Base-by-base conservation (phyloP, 2,113 vertebrate species). In the Erpornis zantholeuca region DNA sequence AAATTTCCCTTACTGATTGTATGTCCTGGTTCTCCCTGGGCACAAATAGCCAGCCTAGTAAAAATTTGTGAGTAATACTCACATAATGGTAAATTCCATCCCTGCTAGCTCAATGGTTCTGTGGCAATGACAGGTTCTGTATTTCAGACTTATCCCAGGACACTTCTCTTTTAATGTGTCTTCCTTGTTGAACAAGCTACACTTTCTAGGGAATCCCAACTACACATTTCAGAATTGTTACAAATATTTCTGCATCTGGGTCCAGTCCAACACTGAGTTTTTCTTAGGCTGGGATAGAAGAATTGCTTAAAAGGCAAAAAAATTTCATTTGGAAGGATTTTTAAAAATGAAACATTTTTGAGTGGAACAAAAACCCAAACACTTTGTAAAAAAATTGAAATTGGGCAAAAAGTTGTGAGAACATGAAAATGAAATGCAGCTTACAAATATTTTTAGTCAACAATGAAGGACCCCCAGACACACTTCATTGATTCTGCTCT, bases 391-490 rank as follows among this genome's bases (percentile, higher is more conserved):
- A 8, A 11, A 49, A 86, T 20, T 56, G 27, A 57, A 86, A 75
- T 19, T 40, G 5, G 18, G 17, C 3, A 66, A 66, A n/a, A 76
- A 12, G 3, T 42, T 76, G 71, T 64, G 49, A 79, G 28, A 69
- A 57, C 3, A 3, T 8, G 23, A 47, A 81, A 78, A 36, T 38
- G 5, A 59, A 87, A 78, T 57, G 7, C 6, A 78, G 8, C 5
- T 40, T 57, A 59, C 17, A 79, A 53, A 9, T 23, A 5, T 27
- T 42, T 75, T 80, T n/a, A 17, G 19, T 31, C 28, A n/a, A 25
- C 7, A n/a, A 4, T 11, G 5, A 54, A 63, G 38, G 18, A 36
- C 7, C 5, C 19, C 4, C 7, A 7, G 9, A 5, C 5, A 33
- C 36, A 45, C 4, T 44, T 35, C 15, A 50, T 36, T 40, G 15